Percentiles rank a stretch among this genome's conserved stretches.
Conservation (phyloP, 2,113 vertebrate genomes). For the Solea solea region DNA sequence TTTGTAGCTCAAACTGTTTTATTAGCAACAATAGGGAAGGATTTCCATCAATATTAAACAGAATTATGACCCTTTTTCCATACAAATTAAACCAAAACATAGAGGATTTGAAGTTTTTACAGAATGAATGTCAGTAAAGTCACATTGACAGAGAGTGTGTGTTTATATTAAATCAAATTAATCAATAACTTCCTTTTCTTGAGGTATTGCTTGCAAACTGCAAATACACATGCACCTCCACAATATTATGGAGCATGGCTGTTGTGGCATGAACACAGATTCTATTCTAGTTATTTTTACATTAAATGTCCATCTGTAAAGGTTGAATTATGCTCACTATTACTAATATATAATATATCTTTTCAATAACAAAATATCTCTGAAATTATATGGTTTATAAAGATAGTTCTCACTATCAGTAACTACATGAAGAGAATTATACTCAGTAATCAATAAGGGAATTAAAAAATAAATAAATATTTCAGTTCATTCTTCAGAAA, state of each 20-base stretch:
- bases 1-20: not conserved
- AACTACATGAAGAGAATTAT: too few species aligned
- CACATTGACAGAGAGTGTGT: not conserved
- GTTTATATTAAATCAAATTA: not conserved
- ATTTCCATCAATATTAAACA: slow-evolving; percentile 9
- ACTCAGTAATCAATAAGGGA: too few species aligned
- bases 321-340: too few species aligned
- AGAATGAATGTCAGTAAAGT: not conserved
- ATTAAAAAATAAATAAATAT: too few species aligned
- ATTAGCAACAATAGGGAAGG: slow-evolving; percentile 7
- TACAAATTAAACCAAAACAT: not conserved
- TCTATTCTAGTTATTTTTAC: too few species aligned
- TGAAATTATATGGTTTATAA: too few species aligned
- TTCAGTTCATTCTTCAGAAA: not conserved
- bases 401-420: too few species aligned
- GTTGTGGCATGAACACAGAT: not conserved
- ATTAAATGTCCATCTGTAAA: too few species aligned
- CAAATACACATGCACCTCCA: slow-evolving; percentile 38
- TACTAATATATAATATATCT: too few species aligned
- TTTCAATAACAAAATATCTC: too few species aligned
- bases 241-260: not conserved
- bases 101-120: not conserved
- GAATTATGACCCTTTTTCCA: not conserved
- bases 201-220: slow-evolving; percentile 22
- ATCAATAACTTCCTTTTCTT: not conserved